These are phyloP conservation scores for Aplysia californica DNA, from an alignment of 1,140 invertebrate species.

Conservation along the genomic window DNA sequence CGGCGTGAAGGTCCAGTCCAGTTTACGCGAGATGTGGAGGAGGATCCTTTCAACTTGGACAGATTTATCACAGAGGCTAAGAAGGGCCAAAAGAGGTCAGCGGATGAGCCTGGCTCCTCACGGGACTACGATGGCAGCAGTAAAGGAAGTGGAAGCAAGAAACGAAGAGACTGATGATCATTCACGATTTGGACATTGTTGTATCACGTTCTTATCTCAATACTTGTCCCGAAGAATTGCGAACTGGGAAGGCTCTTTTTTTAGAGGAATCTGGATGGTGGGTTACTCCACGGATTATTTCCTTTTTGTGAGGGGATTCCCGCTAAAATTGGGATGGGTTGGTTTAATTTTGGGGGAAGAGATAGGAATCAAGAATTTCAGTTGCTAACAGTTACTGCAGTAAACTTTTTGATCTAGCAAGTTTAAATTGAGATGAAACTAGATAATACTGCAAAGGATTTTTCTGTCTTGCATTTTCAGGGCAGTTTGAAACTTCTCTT, in stretches of 20 bases:
- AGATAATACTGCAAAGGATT: too few relatives aligned
- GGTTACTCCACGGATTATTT: too few relatives aligned
- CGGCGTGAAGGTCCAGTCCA: slow-evolving; percentile 93
- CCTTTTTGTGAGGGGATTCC: too few relatives aligned
- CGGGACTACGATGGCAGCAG: slow-evolving; percentile 50
- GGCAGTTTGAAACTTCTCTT: too few relatives aligned
- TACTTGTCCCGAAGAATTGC: not conserved
- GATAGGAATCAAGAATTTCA: too few relatives aligned
- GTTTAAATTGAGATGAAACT: not conserved
- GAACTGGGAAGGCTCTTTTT: too few relatives aligned
- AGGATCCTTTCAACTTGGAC: slow-evolving; percentile 97
- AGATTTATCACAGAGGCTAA: slow-evolving; percentile 98
- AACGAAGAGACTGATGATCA: slow-evolving; percentile 51
- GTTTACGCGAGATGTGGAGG: slow-evolving; percentile 87
- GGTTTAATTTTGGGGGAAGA: too few relatives aligned
- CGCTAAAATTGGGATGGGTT: too few relatives aligned
- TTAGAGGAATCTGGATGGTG: too few relatives aligned
- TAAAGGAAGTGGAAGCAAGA: slow-evolving; percentile 51
- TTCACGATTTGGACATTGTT: too few relatives aligned
- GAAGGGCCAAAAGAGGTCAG: slow-evolving; percentile 68
- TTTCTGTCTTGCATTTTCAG: too few relatives aligned
- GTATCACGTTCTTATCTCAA: not conserved
- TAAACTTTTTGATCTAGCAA: not conserved
- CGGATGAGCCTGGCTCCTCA: slow-evolving; percentile 57
- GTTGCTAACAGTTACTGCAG: not conserved